phyloP scores from a whole-genome alignment of 2,797 vertebrate genomes.

The Hoplostethus mediterraneus region DNA sequence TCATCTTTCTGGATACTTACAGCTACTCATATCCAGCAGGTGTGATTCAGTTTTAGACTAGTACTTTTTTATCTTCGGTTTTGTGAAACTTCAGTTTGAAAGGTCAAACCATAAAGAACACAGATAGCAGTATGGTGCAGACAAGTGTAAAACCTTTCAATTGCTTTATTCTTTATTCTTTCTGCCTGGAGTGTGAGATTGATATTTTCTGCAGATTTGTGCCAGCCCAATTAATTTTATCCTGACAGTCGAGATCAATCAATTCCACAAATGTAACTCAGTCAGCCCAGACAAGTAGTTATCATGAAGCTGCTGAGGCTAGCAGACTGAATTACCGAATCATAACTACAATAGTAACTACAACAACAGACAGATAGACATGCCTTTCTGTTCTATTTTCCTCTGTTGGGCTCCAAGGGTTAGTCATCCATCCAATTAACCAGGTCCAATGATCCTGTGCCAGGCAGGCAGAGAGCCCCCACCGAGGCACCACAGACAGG shows the following conservation, averaged over 20 bases:
- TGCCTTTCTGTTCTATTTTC: slow-evolving; percentile 20
- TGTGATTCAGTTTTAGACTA: slow-evolving; percentile 38
- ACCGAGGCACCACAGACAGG: slow-evolving; percentile 36
- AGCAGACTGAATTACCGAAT: neutral
- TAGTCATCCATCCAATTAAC: slow-evolving; percentile 51
- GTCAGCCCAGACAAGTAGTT: neutral
- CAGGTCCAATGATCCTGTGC: slow-evolving; percentile 39
- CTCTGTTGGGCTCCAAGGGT: slow-evolving; percentile 24
- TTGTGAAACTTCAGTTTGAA: slow-evolving; percentile 19
- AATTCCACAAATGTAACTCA: neutral
- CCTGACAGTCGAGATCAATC: neutral
- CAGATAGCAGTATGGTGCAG: neutral
- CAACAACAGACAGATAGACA: slow-evolving; percentile 12
- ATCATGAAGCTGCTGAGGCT: neutral
- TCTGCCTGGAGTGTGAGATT: slow-evolving; percentile 7
- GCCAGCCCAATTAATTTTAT: neutral
- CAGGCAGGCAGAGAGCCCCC: slow-evolving; percentile 47
- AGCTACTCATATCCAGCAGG: slow-evolving; percentile 31
- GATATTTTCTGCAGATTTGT: slow-evolving; percentile 8
- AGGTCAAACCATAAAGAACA: neutral
- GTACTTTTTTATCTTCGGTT: slow-evolving; percentile 38
- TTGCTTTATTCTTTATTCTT: slow-evolving; percentile 4
- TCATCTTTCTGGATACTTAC: slow-evolving; percentile 15
- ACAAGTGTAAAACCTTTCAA: neutral
- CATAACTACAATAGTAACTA: neutral